Evolutionary conservation across 35 echinoderm and acorn worm genomes (phyloP), one percentile per base, ranked within the genome.

Genomic region (Lytechinus pictus): DNA sequence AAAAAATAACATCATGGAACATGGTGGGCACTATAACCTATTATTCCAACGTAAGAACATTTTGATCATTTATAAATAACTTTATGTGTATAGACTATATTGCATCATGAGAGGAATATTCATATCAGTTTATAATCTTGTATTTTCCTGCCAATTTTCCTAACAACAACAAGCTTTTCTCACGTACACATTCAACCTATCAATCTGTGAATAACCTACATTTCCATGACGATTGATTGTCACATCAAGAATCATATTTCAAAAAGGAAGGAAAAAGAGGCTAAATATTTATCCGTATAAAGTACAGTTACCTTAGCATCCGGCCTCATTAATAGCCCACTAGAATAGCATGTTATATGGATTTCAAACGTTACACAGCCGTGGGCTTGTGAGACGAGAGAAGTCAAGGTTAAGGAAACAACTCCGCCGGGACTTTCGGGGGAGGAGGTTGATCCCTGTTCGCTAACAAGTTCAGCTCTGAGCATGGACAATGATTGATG

Each of bases 341-440:
- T 90, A 54, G 7, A 14, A 52, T 19, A n/a, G 13, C 88, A 27
- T 54, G 88, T 44, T 44, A 44, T 44, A 44, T 54, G 88, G 16
- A 90, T 90, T 52, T 79, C n/a, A 33, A 90, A 28, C 88, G 88
- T 6, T 79, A 79, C 27, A 54, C 88, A 90, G 88, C 88, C 28
- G 88, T 54, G 88, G 29, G 28, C 88, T 90, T 54, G 88, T 90
- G 88, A 90, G 88, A 52, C 88, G 8, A 90, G 8, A 90, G 8
- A n/a, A 90, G 88, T 33, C 88, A 90, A 90, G 88, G 88, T 90
- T 90, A 90, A 44, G 29, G 29, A 90, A 90, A 90, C 52, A 90
- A 54, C 88, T 90, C 88, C 88, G 88, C 88, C 88, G 88, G 88
- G 88, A 52, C 88, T 79, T 60, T 54, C 10, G 88, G 88, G 88